Evolutionary conservation across 2,888 invertebrate species (phyloP).

Genomic region (Boloria selene): DNA sequence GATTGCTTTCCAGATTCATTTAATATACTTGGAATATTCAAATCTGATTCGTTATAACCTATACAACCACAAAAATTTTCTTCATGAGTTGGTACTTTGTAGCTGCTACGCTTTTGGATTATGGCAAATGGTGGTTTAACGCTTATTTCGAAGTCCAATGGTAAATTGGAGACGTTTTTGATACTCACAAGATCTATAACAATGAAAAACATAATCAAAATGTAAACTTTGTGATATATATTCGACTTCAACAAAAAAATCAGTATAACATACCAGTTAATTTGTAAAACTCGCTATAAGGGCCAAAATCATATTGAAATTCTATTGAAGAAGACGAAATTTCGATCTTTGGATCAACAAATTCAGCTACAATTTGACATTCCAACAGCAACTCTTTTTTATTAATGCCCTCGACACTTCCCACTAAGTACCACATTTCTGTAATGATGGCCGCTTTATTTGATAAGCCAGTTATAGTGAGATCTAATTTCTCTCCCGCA

Average conservation of each 20-base stretch:
- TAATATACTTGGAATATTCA: conserved; percentile 57
- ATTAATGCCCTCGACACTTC: conserved; percentile 77
- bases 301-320: conserved; percentile 77
- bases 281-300: conserved; percentile 69
- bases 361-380: conserved; percentile 77
- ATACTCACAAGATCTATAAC: conserved; percentile 78
- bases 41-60: conserved; percentile 62
- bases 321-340: conserved; percentile 72
- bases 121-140: conserved; percentile 78
- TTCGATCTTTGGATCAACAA: conserved; percentile 82
- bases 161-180: conserved; percentile 79
- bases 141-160: conserved; percentile 71
- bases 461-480: conserved; percentile 65
- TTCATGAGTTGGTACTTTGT: conserved; percentile 62
- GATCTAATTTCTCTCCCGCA: conserved; percentile 66
- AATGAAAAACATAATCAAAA: background rate
- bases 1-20: conserved; percentile 56
- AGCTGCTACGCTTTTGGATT: conserved; percentile 63
- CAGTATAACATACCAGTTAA: conserved; percentile 62
- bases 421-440: conserved; percentile 83
- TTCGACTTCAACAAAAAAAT: background rate
- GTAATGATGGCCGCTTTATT: conserved; percentile 65
- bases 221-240: background rate
- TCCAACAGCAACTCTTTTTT: conserved; percentile 78
- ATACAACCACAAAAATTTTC: conserved; percentile 68